phyloP scores from a whole-genome alignment of 2,113 vertebrate genomes.

The Marmota flaviventris region DNA sequence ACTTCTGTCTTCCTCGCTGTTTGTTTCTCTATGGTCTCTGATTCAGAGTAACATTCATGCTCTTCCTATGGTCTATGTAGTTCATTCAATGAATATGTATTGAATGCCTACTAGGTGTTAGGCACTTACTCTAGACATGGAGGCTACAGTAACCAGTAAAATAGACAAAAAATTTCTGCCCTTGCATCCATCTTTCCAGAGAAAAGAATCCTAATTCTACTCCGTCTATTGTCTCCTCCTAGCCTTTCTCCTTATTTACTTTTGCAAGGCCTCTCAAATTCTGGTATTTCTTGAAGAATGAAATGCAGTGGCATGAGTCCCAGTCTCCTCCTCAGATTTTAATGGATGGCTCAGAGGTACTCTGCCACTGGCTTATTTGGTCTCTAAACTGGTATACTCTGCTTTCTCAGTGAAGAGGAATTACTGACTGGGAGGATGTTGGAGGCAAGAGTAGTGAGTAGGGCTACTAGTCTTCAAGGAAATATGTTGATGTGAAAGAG shows the following conservation, averaged over 20 bases:
- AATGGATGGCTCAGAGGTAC: not conserved
- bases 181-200: not conserved
- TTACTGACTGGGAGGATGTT: not conserved
- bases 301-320: not conserved
- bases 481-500: not conserved
- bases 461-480: not conserved
- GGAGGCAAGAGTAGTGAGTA: not conserved
- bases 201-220: conserved; percentile 22
- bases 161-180: not conserved
- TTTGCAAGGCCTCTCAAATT: not conserved
- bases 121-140: not conserved
- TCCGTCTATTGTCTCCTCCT: not conserved
- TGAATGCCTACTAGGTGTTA: not conserved
- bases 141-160: not conserved
- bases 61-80: not conserved
- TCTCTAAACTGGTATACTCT: not conserved
- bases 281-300: not conserved
- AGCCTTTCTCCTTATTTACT: not conserved
- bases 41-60: not conserved
- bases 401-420: not conserved
- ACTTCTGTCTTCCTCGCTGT: not conserved
- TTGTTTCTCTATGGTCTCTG: not conserved
- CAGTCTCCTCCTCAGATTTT: not conserved
- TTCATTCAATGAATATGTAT: not conserved
- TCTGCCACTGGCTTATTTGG: not conserved